Evolutionary conservation across 2,797 vertebrate species (phyloP).

Genomic region (Lepus oiostolus): DNA sequence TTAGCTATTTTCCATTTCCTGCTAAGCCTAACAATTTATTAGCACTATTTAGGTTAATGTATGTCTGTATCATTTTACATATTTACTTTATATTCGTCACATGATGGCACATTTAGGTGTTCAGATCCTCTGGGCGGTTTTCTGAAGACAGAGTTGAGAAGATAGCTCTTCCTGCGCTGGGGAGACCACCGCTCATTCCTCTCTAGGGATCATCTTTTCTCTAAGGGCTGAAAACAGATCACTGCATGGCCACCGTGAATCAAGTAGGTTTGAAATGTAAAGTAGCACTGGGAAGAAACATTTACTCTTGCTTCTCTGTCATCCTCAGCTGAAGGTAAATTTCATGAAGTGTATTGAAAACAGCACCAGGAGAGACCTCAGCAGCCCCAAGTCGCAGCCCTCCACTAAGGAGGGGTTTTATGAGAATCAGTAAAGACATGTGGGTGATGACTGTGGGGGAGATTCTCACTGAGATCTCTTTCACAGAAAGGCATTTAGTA

Average conservation of each 20-base stretch:
- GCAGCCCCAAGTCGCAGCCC: background rate
- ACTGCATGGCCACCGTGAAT: background rate
- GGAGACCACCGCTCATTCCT: background rate
- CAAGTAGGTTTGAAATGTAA: background rate
- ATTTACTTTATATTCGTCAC: slow-evolving; percentile 84
- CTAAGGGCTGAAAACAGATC: background rate
- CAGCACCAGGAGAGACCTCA: background rate
- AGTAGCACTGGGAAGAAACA: background rate
- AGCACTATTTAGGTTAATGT: slow-evolving; percentile 86
- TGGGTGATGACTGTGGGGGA: background rate
- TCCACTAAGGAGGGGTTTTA: background rate
- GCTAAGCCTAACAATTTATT: slow-evolving; percentile 86
- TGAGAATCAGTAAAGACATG: slow-evolving; percentile 12
- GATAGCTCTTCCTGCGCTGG: background rate
- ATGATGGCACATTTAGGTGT: slow-evolving; percentile 75
- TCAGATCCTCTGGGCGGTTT: slow-evolving; percentile 54
- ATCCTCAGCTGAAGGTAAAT: background rate
- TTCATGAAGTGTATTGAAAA: background rate
- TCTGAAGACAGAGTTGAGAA: slow-evolving; percentile 45
- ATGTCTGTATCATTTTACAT: slow-evolving; percentile 83
- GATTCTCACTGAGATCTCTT: background rate
- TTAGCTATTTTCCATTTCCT: slow-evolving; percentile 85
- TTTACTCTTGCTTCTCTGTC: background rate
- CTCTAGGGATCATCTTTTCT: slow-evolving; percentile 3
- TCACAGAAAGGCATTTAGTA: background rate